Percentiles rank a stretch among this genome's conserved stretches.
Evolutionary conservation across 2,888 invertebrate genomes (phyloP).

Genomic region (Archaeoteleia sp.): DNA sequence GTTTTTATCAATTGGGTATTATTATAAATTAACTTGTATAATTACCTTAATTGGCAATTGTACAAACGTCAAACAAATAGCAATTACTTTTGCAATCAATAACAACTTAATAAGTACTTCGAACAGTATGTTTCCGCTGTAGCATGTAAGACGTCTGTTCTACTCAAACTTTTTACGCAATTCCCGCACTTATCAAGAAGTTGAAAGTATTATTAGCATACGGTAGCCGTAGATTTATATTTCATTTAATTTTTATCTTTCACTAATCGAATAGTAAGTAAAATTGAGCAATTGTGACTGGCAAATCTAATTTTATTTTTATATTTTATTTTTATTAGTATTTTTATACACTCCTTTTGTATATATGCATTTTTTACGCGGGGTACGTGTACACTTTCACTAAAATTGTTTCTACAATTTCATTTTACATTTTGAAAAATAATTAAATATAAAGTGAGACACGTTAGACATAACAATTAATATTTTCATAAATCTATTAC

Average conservation of each 20-base stretch:
- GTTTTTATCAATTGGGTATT: conserved; percentile 2
- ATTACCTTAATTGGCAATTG: conserved; percentile 43
- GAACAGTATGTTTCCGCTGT: conserved; percentile 32
- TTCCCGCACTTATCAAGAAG: conserved; percentile 18
- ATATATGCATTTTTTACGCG: too few species aligned
- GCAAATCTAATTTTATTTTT: too few species aligned
- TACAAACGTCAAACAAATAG: conserved; percentile 37
- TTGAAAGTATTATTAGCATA: conserved; percentile 1
- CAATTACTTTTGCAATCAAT: conserved; percentile 48
- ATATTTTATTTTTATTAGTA: too few species aligned
- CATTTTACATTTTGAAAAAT: too few species aligned
- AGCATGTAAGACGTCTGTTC: conserved; percentile 35
- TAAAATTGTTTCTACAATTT: too few species aligned
- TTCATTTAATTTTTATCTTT: background rate
- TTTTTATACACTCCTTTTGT: too few species aligned
- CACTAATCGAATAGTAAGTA: too few species aligned
- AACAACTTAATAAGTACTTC: conserved; percentile 36
- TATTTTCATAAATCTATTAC: too few species aligned
- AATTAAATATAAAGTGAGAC: too few species aligned
- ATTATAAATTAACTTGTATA: conserved; percentile 34
- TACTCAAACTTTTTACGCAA: conserved; percentile 39
- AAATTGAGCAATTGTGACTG: too few species aligned
- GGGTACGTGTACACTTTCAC: too few species aligned
- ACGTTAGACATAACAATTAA: too few species aligned
- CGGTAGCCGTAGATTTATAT: background rate